Evolutionary conservation across 2,888 invertebrate genomes (phyloP).

Genomic region (Nomada hirtipes): DNA sequence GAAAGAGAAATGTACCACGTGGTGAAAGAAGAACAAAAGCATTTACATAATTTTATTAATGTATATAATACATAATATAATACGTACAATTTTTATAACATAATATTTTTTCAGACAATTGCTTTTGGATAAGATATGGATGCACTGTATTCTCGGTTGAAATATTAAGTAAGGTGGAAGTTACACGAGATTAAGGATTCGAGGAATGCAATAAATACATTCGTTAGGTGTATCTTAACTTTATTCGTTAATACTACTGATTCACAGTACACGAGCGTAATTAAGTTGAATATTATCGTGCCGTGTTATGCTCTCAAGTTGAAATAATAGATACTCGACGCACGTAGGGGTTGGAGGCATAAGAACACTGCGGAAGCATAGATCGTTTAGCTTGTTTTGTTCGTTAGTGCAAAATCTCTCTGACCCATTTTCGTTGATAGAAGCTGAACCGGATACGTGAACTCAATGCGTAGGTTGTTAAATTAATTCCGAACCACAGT

Average conservation of each 20-base stretch:
- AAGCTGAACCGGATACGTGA: slow-evolving; percentile 1
- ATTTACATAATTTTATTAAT: no score
- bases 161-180: no score
- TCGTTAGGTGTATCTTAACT: no score
- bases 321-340: slow-evolving; percentile 12
- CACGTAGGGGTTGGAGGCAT: background rate
- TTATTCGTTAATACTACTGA: background rate
- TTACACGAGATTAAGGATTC: no score
- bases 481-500: background rate
- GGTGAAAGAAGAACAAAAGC: no score
- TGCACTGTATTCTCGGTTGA: no score
- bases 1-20: no score
- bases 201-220: no score
- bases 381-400: background rate
- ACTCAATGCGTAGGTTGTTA: background rate
- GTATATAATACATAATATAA: no score
- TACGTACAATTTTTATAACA: no score
- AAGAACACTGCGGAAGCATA: background rate
- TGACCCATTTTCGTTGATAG: background rate
- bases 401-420: background rate
- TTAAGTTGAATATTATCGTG: background rate
- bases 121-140: no score
- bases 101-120: no score
- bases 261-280: background rate
- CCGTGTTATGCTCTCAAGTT: background rate